phyloP scores from a whole-genome alignment of 2,888 invertebrate species.

The Cerceris rybyensis region DNA sequence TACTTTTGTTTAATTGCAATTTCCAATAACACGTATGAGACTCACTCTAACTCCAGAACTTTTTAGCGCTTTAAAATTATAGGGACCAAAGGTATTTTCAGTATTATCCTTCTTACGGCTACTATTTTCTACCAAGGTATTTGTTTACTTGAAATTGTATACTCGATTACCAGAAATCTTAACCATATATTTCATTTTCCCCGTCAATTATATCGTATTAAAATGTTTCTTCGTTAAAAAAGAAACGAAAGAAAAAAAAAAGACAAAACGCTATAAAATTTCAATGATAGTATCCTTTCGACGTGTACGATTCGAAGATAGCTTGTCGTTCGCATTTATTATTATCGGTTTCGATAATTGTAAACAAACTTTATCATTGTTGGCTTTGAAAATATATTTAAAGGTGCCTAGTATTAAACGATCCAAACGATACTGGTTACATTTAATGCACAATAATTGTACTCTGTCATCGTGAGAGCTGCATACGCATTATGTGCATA shows the following conservation, averaged over 20 bases:
- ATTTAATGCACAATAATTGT: slow-evolving; percentile 29
- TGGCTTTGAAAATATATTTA: slow-evolving; percentile 52
- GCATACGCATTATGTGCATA: slow-evolving; percentile 21
- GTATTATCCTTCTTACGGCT: slow-evolving; percentile 47
- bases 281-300: not conserved
- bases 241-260: not conserved
- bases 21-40: not conserved
- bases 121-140: slow-evolving; percentile 32
- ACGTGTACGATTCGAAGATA: slow-evolving; percentile 1
- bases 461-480: slow-evolving; percentile 19
- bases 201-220: no score
- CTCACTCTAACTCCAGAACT: slow-evolving; percentile 5
- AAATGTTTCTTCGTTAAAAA: not conserved
- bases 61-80: slow-evolving; percentile 43
- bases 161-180: not conserved
- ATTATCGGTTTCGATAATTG: slow-evolving; percentile 27
- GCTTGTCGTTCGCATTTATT: slow-evolving; percentile 5
- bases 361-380: slow-evolving; percentile 52
- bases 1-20: not conserved
- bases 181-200: not conserved
- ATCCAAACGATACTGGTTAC: slow-evolving; percentile 26
- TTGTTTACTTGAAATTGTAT: slow-evolving; percentile 32
- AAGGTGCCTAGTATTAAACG: slow-evolving; percentile 44
- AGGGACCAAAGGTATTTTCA: slow-evolving; percentile 60
- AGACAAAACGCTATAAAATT: not conserved